Conservation (phyloP, 2,113 vertebrate genomes). For the Gambusia holbrooki region DNA sequence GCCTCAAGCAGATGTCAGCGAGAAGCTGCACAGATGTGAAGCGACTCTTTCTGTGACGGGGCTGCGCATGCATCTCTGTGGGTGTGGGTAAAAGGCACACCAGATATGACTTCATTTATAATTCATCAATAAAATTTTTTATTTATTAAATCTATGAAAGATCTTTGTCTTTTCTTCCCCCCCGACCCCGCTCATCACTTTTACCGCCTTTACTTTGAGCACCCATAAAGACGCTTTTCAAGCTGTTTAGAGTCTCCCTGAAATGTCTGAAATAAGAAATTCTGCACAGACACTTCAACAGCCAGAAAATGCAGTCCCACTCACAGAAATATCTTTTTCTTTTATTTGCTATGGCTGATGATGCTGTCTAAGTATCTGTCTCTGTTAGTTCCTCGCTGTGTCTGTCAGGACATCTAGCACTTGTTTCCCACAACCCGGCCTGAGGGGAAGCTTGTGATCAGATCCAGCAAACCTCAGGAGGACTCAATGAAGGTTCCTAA, state of each 20-base stretch:
- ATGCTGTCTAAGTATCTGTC: conserved; percentile 10
- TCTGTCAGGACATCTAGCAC: conserved; percentile 33
- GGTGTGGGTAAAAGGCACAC: not conserved
- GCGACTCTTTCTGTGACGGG: not conserved
- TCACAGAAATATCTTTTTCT: conserved; percentile 16
- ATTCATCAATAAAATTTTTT: conserved; percentile 1
- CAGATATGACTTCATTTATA: not conserved
- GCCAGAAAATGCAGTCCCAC: conserved; percentile 4
- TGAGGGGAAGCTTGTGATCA: conserved; percentile 52
- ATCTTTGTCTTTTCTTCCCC: not conserved
- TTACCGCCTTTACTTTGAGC: not conserved
- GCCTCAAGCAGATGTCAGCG: conserved; percentile 6
- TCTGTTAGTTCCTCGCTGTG: conserved; percentile 18
- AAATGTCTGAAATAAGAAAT: conserved; percentile 15
- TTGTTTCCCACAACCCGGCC: conserved; percentile 49
- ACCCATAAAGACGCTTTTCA: not conserved
- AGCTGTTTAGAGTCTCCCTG: not conserved
- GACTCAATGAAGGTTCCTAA: conserved; percentile 40
- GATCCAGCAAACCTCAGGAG: conserved; percentile 46
- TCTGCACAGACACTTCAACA: not conserved
- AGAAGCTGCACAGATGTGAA: not conserved
- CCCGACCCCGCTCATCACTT: not conserved
- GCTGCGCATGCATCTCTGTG: not conserved
- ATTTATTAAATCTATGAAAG: not conserved
- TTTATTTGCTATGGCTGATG: not conserved